Conservation (phyloP, 2,797 vertebrate genomes). For the Melanotaenia boesemani region DNA sequence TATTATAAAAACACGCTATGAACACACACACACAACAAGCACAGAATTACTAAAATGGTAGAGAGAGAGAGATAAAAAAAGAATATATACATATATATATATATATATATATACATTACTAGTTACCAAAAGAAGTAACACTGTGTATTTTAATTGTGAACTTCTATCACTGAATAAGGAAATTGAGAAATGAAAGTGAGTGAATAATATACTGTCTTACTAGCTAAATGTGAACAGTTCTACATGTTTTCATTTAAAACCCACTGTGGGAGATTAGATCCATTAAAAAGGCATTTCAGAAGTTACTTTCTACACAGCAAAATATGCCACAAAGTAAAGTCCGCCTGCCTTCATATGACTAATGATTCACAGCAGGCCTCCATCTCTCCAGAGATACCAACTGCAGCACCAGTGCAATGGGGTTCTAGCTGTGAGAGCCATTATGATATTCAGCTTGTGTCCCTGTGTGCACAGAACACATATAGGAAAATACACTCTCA, state of each 20-base stretch:
- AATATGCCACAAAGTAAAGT: constrained; percentile 21
- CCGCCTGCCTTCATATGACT: constrained; percentile 33
- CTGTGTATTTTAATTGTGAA: too few relatives aligned
- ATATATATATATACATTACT: too few relatives aligned
- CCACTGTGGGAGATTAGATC: constrained; percentile 24
- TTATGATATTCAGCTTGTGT: constrained; percentile 37
- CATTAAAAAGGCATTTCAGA: constrained; percentile 59
- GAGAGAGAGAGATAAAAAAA: too few relatives aligned
- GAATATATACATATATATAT: too few relatives aligned
- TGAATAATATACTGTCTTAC: background rate
- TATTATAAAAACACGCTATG: too few relatives aligned
- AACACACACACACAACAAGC: too few relatives aligned
- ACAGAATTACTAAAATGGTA: too few relatives aligned
- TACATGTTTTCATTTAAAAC: constrained; percentile 17
- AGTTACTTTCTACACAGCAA: constrained; percentile 31
- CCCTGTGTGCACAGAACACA: constrained; percentile 16
- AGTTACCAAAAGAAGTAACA: too few relatives aligned
- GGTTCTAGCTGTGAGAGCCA: constrained; percentile 30
- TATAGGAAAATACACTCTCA: constrained; percentile 43
- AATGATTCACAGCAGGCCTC: constrained; percentile 53
- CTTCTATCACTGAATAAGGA: background rate
- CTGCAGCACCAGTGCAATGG: constrained; percentile 30
- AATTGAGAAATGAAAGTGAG: background rate
- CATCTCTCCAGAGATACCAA: constrained; percentile 41
- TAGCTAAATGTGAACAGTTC: constrained; percentile 13